Conservation (phyloP, 2,797 vertebrate genomes). For the Thripadectes ignobilis region DNA sequence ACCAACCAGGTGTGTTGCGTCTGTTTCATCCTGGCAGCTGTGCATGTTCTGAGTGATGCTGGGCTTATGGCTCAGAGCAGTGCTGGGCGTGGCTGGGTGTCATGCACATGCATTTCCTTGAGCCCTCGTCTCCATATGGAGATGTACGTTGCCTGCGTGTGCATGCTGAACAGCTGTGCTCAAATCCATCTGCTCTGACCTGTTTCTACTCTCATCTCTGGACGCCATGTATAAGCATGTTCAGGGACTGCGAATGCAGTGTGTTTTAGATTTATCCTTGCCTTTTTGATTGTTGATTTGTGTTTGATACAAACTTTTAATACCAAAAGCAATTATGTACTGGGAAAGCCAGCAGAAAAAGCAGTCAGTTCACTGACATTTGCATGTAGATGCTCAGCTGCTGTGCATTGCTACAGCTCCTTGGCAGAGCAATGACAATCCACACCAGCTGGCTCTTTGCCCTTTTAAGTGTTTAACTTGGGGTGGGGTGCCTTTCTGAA, state of each 20-base stretch:
- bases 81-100: rapidly evolving
- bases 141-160: rapidly evolving
- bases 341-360: neutral
- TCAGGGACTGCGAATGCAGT: neutral
- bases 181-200: neutral
- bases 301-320: neutral
- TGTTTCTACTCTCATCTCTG: neutral
- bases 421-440: neutral
- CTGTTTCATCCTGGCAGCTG: neutral
- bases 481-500: neutral
- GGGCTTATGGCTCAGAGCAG: neutral
- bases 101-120: rapidly evolving
- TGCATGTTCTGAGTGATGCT: neutral
- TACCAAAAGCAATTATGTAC: neutral
- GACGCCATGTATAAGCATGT: rapidly evolving
- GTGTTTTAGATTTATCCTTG: neutral
- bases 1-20: no score
- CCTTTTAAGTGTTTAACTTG: neutral
- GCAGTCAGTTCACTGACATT: neutral
- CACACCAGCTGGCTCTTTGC: neutral
- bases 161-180: neutral
- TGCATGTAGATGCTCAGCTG: neutral
- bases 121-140: neutral
- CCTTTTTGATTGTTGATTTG: neutral
- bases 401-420: neutral